These are phyloP conservation scores for Smittia aterrima DNA, from an alignment of 2,888 invertebrate species.

Conservation along the genomic window DNA sequence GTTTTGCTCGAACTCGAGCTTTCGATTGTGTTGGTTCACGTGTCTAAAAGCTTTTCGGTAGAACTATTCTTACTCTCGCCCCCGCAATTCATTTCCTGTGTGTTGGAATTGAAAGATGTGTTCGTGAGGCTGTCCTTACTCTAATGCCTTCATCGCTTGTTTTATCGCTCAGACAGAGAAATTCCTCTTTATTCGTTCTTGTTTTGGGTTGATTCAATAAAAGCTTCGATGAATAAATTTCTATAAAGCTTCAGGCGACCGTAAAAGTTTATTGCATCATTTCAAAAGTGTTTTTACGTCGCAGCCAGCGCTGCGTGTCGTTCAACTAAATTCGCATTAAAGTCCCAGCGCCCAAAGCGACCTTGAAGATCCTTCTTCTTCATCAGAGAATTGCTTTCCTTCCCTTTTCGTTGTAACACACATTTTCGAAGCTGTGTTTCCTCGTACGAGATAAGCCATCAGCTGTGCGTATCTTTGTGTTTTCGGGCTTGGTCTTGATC, in stretches of 20 bases:
- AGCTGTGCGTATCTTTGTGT: not conserved
- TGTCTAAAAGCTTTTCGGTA: slow-evolving; percentile 12
- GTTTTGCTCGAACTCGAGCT: not conserved
- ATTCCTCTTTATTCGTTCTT: not conserved
- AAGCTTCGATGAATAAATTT: not conserved
- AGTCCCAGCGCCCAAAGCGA: not conserved
- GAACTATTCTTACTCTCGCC: not conserved
- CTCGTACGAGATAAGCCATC: not conserved
- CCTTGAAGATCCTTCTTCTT: not conserved
- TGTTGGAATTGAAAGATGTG: too few relatives aligned
- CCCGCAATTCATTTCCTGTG: too few relatives aligned
- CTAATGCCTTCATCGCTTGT: not conserved
- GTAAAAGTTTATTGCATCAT: not conserved
- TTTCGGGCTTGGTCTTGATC: not conserved
- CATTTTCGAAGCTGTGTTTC: not conserved
- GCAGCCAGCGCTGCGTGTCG: too few relatives aligned
- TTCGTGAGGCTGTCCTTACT: not conserved
- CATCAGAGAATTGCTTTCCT: not conserved
- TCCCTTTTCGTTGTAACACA: not conserved
- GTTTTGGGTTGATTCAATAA: not conserved
- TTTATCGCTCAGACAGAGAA: slow-evolving; percentile 4
- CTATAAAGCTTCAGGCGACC: too few relatives aligned
- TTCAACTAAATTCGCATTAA: not conserved
- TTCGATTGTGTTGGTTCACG: slow-evolving; percentile 26
- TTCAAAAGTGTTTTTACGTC: slow-evolving; percentile 5